Evolutionary conservation across 2,888 invertebrate genomes (phyloP), one percentile per base, ranked within the genome.

Genomic region (Tricholauxania praeusta): DNA sequence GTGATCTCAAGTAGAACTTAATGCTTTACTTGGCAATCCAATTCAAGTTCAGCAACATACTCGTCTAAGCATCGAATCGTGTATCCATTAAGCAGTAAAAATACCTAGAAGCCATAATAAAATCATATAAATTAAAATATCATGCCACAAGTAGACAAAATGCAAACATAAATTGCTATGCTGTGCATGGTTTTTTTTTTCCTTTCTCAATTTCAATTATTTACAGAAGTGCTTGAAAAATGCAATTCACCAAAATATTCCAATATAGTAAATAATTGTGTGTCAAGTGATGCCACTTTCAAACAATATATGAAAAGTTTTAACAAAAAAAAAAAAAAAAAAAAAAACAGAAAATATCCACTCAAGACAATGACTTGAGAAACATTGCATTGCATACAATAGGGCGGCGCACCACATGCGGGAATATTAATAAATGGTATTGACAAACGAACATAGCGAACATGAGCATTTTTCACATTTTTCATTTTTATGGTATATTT

Each of bases 211-310:
- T 2, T 39, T 39, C 39, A 39, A 52, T 48, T 67, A 55, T 67
- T 67, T 57, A 48, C 22, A 7, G n/a, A 62, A 53, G 53, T 62
- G 55, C 70, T 70, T 62, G 70, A 62, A 51, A 62, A 59, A 70
- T 70, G 70, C 70, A 70, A 62, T 70, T 70, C 63, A 70, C 53
- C 63, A 53, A 70, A 70, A 70, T 63, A 70, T 70, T 70, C 55
- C 48, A 47, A 70, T 70, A 62, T 39, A 32, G n/a, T 39, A 62
- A 70, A 51, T 32, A 70, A 62, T 70, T 63, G 52, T 53, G 63
- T 70, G 70, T 63, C 70, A 70, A 70, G 70, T 63, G 70, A 32
- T 63, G 62, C 47, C 70, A 63, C 70, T 70, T 70, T 63, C 39
- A 19, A 53, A 19, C 28, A 62, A 49, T 39, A 39, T 39, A 39